These are phyloP conservation scores for Hyposoter dolosus DNA, from an alignment of 2,888 invertebrate species.

Conservation along the genomic window DNA sequence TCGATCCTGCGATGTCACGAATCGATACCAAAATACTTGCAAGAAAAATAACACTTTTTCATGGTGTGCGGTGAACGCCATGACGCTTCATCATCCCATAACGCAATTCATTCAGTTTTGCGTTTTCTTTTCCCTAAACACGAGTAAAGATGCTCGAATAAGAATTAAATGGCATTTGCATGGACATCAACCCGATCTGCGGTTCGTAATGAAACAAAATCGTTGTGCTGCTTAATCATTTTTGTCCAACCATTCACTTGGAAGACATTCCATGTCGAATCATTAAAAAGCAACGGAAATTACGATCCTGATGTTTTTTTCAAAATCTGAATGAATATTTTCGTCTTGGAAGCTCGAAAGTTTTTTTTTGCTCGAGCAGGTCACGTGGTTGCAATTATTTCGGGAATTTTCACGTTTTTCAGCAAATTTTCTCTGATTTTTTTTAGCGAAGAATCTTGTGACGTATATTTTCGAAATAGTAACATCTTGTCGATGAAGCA, in stretches of 20 bases:
- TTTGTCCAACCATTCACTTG: too few relatives aligned
- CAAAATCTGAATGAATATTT: not conserved
- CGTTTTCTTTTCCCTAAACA: not conserved
- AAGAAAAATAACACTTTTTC: slow-evolving; percentile 4
- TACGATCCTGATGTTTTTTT: not conserved
- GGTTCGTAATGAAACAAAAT: not conserved
- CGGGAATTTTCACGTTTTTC: not conserved
- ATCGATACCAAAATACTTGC: slow-evolving; percentile 15
- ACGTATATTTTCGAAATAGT: not conserved
- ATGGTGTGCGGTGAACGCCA: not conserved
- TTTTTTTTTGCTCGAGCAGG: not conserved
- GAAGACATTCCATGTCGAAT: not conserved
- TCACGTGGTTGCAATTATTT: not conserved
- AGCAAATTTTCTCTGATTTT: not conserved
- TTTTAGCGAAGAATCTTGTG: not conserved
- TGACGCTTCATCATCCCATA: not conserved
- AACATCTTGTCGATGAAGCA: not conserved
- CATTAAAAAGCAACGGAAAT: not conserved
- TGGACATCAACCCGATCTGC: not conserved
- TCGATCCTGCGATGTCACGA: slow-evolving; percentile 44
- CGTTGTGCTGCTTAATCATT: too few relatives aligned
- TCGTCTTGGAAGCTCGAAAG: not conserved
- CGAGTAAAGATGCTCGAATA: not conserved
- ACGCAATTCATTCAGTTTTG: not conserved
- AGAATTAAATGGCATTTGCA: not conserved